phyloP scores from a whole-genome alignment of 2,113 vertebrate genomes.

The Lepus europaeus region DNA sequence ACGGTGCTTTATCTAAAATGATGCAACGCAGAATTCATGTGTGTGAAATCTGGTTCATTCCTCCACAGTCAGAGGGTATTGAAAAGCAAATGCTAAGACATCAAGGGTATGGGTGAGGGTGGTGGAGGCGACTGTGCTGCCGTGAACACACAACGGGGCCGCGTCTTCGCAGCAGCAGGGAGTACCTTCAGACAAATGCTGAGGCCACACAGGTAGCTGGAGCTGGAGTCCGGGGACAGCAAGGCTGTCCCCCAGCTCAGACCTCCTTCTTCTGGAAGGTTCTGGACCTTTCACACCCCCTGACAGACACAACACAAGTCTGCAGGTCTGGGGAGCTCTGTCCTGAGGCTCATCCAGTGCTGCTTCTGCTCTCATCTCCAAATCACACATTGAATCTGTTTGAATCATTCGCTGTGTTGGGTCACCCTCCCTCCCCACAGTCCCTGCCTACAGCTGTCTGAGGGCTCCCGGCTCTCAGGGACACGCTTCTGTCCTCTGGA shows the following conservation, averaged over 20 bases:
- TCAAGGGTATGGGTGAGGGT: not conserved
- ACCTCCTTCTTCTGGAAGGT: not conserved
- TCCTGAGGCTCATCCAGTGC: not conserved
- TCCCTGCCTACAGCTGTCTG: accelerated
- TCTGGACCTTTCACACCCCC: not conserved
- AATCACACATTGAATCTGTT: not conserved
- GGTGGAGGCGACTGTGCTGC: accelerated
- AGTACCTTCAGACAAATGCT: not conserved
- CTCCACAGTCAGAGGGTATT: too few relatives aligned
- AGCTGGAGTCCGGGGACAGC: not conserved
- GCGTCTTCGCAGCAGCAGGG: too few relatives aligned
- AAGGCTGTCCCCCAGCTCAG: not conserved
- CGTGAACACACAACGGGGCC: accelerated
- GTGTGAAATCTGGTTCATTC: not conserved
- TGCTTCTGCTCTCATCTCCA: not conserved
- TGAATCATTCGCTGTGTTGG: too few relatives aligned
- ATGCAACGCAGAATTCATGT: not conserved
- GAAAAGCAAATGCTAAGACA: not conserved
- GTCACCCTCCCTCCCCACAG: not conserved
- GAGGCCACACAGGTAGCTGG: accelerated
- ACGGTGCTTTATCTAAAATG: not conserved
- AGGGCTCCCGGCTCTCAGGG: not conserved
- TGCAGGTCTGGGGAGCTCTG: not conserved
- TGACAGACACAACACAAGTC: not conserved
- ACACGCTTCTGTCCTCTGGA: accelerated